These are phyloP conservation scores for Nyctibius grandis DNA, from an alignment of 2,797 vertebrate species.

Conservation along the genomic window DNA sequence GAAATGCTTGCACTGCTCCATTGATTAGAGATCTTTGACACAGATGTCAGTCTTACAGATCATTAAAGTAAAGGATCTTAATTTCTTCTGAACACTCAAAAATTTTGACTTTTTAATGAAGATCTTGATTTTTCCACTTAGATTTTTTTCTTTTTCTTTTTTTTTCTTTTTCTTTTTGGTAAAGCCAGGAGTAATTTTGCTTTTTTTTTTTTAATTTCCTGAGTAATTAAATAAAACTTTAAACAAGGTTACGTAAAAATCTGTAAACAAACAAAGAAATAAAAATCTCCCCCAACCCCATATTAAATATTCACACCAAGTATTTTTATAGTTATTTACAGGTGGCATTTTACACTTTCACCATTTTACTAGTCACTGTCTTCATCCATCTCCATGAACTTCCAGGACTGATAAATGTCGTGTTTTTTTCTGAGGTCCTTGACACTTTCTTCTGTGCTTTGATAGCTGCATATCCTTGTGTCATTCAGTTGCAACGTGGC, in stretches of 20 bases:
- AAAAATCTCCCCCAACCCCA: rapidly evolving
- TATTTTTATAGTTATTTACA: not conserved
- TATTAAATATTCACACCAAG: not conserved
- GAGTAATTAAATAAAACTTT: not conserved
- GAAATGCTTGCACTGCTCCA: not conserved
- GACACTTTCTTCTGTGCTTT: not conserved
- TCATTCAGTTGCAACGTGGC: not conserved
- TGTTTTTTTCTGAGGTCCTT: not conserved
- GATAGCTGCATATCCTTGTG: not conserved
- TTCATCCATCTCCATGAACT: not conserved
- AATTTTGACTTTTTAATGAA: not conserved
- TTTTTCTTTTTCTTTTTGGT: not conserved
- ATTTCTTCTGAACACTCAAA: not conserved
- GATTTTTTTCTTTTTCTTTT: not conserved
- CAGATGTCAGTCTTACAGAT: not conserved
- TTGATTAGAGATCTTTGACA: not conserved
- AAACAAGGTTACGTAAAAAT: not conserved
- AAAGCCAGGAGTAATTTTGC: not conserved
- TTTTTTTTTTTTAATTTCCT: too few species aligned
- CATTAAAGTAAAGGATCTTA: not conserved
- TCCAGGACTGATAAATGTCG: not conserved
- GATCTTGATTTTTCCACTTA: not conserved
- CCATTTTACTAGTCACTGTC: not conserved
- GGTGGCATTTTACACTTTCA: not conserved
- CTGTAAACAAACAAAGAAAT: not conserved